Percentiles rank a stretch among this genome's conserved stretches.
Evolutionary conservation across 2,797 vertebrate genomes (phyloP).

Genomic region (Smutsia temminckii): DNA sequence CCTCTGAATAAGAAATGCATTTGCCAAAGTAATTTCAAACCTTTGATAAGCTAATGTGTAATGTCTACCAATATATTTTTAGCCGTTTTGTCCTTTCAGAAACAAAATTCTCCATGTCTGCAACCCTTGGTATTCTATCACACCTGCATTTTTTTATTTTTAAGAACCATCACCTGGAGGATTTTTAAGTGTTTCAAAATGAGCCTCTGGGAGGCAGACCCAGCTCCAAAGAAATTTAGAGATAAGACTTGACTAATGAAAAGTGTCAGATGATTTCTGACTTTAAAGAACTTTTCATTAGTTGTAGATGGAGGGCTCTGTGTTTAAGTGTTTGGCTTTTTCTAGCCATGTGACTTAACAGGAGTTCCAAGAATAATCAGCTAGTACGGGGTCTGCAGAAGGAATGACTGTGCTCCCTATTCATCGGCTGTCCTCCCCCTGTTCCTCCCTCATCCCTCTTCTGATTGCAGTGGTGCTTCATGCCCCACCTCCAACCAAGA

Average conservation of each 20-base stretch:
- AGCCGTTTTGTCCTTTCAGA: not conserved
- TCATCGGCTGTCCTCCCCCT: not conserved
- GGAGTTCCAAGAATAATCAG: not conserved
- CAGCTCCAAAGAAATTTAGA: not conserved
- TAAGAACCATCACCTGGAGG: not conserved
- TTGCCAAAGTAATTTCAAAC: not conserved
- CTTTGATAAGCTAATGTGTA: not conserved
- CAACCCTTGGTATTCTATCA: not conserved
- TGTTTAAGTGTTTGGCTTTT: not conserved
- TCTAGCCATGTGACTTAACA: not conserved
- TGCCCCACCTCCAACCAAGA: slow-evolving; percentile 93
- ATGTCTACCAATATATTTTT: slow-evolving; percentile 1
- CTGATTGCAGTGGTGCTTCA: slow-evolving; percentile 94
- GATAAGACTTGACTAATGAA: not conserved
- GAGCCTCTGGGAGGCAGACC: slow-evolving; percentile 1
- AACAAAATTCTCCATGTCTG: not conserved
- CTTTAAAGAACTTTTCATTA: not conserved
- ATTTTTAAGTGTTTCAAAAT: slow-evolving; percentile 11
- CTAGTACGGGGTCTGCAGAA: not conserved
- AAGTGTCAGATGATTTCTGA: slow-evolving; percentile 10
- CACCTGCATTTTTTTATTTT: not conserved
- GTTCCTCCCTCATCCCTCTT: not conserved
- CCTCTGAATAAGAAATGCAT: not conserved
- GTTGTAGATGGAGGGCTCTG: not conserved
- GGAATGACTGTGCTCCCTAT: not conserved